Evolutionary conservation across 2,797 vertebrate species (phyloP), one percentile per base, ranked within the genome.

Genomic region (Gambelia wislizenii): DNA sequence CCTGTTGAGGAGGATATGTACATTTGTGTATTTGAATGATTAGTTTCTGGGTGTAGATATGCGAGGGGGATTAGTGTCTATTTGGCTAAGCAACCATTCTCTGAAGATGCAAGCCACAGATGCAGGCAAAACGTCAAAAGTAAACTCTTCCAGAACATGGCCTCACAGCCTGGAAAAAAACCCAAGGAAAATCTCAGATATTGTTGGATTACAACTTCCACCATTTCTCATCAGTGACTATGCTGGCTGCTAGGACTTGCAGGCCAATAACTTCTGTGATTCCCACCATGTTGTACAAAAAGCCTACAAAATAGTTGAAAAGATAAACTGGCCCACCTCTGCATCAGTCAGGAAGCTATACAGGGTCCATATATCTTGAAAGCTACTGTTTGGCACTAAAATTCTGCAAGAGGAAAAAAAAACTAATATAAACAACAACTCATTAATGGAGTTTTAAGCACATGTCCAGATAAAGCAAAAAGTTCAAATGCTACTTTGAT

Each of bases 361-460:
- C 69, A 98, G 96, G 1, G 93, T 94, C 95, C 97, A 97, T 85
- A 97, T 94, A 86, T 98, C 97, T 90, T 98, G 96, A 94, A 96
- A 97, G 94, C 91, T 96, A 91, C 97, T 95, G 88, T 96, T 92
- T 56, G 96, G 95, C 64, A 95, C 95, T 92, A 98, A 96, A 94
- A 98, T 94, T 96, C 98, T 98, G 92, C 91, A 95, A 95, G n/a
- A 88, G 47, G 14, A 44, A 27, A 61, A 47, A 79, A 6, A 52
- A 42, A 79, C 6, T 54, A 18, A 54, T 79, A 33, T 52, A 36
- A 80, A 39, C 30, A 70, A 74, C 72, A 36, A 25, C 13, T 64
- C 70, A 52, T 81, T 82, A 52, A 82, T 33, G 70, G 69, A 20
- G 42, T 67, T 89, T 67, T 52, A 30, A 67, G 84, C 8, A 56